Evolutionary conservation across 2,797 vertebrate genomes (phyloP).

Genomic region (Gymnoscopelus microlampas): DNA sequence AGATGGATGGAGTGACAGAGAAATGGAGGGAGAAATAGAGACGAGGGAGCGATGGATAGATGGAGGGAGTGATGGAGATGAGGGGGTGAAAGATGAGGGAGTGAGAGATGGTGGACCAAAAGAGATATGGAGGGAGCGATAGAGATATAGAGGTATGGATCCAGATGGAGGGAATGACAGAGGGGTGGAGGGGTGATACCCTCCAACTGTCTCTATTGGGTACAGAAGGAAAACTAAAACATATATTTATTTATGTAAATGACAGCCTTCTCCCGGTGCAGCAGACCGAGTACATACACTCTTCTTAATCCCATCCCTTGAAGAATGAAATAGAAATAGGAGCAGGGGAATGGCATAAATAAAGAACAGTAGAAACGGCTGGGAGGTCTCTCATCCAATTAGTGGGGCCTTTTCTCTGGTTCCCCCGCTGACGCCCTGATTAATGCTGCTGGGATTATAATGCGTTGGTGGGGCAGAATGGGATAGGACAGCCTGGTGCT

Average conservation of each 20-base stretch:
- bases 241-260: constrained; percentile 19
- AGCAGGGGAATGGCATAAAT: constrained; percentile 46
- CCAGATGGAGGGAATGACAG: not conserved
- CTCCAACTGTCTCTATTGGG: too few relatives aligned
- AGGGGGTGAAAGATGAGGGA: constrained; percentile 23
- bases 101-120: not conserved
- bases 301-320: constrained; percentile 54
- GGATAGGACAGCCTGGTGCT: constrained; percentile 18
- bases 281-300: constrained; percentile 52
- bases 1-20: constrained; percentile 50
- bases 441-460: constrained; percentile 58
- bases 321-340: constrained; percentile 41
- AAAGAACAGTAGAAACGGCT: constrained; percentile 57
- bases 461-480: constrained; percentile 24
- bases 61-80: not conserved
- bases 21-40: constrained; percentile 58
- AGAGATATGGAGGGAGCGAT: not conserved
- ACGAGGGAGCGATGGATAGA: constrained; percentile 9
- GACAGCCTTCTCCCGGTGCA: constrained; percentile 58
- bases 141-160: not conserved
- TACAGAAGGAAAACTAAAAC: too few relatives aligned
- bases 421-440: constrained; percentile 52
- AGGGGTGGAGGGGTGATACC: not conserved
- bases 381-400: constrained; percentile 77
- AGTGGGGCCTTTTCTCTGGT: constrained; percentile 46